Percentiles rank a stretch among this genome's conserved stretches.
Conservation (phyloP, 2,797 vertebrate species). For the Buceros bicornis region DNA sequence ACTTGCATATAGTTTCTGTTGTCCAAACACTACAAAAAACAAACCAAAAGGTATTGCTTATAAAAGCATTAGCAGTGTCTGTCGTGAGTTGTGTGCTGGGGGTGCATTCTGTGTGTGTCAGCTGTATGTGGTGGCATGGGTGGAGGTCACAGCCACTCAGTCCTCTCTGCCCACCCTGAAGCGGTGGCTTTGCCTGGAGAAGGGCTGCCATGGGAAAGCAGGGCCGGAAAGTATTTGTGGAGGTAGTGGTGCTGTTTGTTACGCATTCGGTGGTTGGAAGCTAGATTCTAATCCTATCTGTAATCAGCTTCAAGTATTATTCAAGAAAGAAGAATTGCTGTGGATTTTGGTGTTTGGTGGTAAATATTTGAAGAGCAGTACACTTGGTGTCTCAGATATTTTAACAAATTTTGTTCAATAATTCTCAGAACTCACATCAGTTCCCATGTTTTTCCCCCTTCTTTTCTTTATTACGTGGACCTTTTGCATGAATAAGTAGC, state of each 20-base stretch:
- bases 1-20: conserved; percentile 69
- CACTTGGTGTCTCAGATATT: not conserved
- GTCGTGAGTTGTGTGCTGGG: accelerated
- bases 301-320: not conserved
- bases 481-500: not conserved
- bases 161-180: not conserved
- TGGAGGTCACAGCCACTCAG: not conserved
- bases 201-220: accelerated
- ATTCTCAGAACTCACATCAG: not conserved
- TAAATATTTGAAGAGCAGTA: not conserved
- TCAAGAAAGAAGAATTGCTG: not conserved
- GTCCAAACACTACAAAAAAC: conserved; percentile 77
- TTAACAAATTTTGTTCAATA: not conserved
- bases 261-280: not conserved
- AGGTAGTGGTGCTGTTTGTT: not conserved
- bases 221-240: not conserved
- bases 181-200: accelerated
- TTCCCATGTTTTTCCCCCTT: not conserved
- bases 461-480: not conserved
- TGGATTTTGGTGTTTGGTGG: not conserved
- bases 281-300: not conserved
- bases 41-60: not conserved
- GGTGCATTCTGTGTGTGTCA: not conserved
- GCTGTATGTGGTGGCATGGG: not conserved
- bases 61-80: not conserved